Evolutionary conservation across 2,888 invertebrate genomes (phyloP).

Genomic region (Eudemis profundana): DNA sequence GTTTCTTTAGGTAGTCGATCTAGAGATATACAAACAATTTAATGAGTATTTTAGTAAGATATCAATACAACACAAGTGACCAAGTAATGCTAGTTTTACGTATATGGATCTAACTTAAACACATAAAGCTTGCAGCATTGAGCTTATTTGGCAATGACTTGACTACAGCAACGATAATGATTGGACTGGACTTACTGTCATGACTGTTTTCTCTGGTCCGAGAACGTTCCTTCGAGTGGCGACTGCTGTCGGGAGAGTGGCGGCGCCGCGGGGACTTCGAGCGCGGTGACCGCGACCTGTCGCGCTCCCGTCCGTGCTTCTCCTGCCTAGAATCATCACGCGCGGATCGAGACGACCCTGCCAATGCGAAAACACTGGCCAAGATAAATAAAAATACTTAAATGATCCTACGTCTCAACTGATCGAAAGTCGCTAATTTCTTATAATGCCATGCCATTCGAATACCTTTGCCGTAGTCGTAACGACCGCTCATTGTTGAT

Average conservation of each 20-base stretch:
- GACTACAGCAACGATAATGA: too few species aligned
- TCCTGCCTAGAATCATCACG: slow-evolving; percentile 81
- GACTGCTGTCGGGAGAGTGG: slow-evolving; percentile 55
- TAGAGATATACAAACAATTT: slow-evolving; percentile 7
- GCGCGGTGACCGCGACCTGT: slow-evolving; percentile 54
- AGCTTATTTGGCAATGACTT: too few species aligned
- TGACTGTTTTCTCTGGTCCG: slow-evolving; percentile 55
- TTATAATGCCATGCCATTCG: slow-evolving; percentile 47
- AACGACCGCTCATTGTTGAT: slow-evolving; percentile 52
- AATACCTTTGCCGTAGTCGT: slow-evolving; percentile 56
- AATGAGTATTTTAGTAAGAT: too few species aligned
- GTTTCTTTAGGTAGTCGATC: slow-evolving; percentile 13
- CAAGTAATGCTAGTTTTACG: too few species aligned
- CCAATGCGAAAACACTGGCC: slow-evolving; percentile 92
- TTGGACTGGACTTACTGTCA: slow-evolving; percentile 49
- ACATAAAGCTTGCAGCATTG: too few species aligned
- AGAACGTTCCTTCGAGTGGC: slow-evolving; percentile 49
- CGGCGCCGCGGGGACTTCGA: slow-evolving; percentile 60
- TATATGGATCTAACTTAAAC: too few species aligned
- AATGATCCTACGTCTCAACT: slow-evolving; percentile 56
- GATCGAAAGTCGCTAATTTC: slow-evolving; percentile 21
- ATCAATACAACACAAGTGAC: too few species aligned
- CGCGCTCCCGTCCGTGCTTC: slow-evolving; percentile 58
- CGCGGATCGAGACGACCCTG: slow-evolving; percentile 87
- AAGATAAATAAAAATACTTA: slow-evolving; percentile 83